phyloP scores from a whole-genome alignment of 2,113 vertebrate species.

The Bostrychus sinensis region DNA sequence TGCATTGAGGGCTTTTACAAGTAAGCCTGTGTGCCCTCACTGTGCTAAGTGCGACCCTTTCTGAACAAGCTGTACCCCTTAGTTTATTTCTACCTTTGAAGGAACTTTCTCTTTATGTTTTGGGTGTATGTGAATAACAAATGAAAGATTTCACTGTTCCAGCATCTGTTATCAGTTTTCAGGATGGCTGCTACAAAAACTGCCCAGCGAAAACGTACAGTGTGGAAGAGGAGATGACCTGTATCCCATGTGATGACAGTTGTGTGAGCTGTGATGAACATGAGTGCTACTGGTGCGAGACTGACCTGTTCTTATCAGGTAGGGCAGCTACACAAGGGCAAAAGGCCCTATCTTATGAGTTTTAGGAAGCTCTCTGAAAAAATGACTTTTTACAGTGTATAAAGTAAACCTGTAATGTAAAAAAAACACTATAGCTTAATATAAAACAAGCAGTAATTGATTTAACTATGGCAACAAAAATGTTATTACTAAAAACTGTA shows the following conservation, averaged over 20 bases:
- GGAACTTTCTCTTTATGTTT: not conserved
- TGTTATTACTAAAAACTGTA: too few relatives aligned
- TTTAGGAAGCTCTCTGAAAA: not conserved
- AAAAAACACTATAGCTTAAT: too few relatives aligned
- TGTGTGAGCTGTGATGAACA: slow-evolving; percentile 86
- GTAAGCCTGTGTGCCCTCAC: slow-evolving; percentile 81
- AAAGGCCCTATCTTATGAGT: not conserved
- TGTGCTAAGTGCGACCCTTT: slow-evolving; percentile 52
- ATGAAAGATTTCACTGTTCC: not conserved
- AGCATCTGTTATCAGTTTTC: slow-evolving; percentile 80
- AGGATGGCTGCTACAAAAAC: slow-evolving; percentile 82
- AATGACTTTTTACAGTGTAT: not conserved
- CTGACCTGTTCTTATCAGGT: slow-evolving; percentile 88
- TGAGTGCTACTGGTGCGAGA: slow-evolving; percentile 85
- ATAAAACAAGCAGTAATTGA: too few relatives aligned
- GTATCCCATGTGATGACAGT: slow-evolving; percentile 78
- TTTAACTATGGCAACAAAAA: too few relatives aligned
- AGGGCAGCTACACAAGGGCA: not conserved
- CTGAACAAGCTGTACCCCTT: slow-evolving; percentile 28
- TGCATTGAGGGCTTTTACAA: slow-evolving; percentile 87
- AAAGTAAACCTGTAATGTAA: too few relatives aligned
- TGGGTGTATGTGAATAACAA: slow-evolving; percentile 1
- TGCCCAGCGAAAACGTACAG: slow-evolving; percentile 88
- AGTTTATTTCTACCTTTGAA: slow-evolving; percentile 22
- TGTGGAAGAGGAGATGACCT: slow-evolving; percentile 79